Evolutionary conservation across 2,113 vertebrate species (phyloP), one percentile per base, ranked within the genome.

Genomic region (Tachuris rubrigastra): DNA sequence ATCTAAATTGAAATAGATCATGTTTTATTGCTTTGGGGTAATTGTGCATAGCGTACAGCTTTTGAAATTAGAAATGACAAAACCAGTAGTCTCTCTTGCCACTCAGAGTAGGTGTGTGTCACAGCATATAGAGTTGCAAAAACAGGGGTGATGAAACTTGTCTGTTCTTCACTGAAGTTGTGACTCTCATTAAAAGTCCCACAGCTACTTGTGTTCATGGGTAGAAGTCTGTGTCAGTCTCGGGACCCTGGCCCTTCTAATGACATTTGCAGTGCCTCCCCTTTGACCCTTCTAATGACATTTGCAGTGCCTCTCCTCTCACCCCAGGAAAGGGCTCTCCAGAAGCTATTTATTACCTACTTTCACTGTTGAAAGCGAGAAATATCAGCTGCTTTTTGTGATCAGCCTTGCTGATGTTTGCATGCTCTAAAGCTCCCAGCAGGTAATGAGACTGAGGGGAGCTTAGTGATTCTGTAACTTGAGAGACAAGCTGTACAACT

Each of bases 21-120:
- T 47, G 11, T 96, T 94, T 91, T 93, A 73, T 56, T 86, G 83
- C 76, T 27, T 93, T 86, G 60, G 33, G 42, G 19, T 90, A 92
- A 95, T 63, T 90, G 42, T 55, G 35, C 10, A 1, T 89, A 84
- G 42, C 59, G 4, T 55, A 46, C n/a, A 88, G 71, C 49, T 50
- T 83, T 80, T 49, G 62, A 90, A 92, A 86, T 86, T 50, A 74
- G 10, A 80, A 58, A 46, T 86, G 88, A 62, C 75, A 92, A 80
- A 93, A 28, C 8, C 25, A 27, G 75, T 74, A 58, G 75, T 84
- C 35, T 69, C 41, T 8, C 2, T 60, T 87, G 76, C 55, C 42
- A 31, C 14, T 86, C 76, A 49, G 47, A 80, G 59, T 24, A 89
- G 73, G 42, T 69, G 15, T 37, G 37, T 80, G 72, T 71, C 25